Evolutionary conservation across 2,888 invertebrate genomes (phyloP).

Genomic region (Lasioglossum malachurum): DNA sequence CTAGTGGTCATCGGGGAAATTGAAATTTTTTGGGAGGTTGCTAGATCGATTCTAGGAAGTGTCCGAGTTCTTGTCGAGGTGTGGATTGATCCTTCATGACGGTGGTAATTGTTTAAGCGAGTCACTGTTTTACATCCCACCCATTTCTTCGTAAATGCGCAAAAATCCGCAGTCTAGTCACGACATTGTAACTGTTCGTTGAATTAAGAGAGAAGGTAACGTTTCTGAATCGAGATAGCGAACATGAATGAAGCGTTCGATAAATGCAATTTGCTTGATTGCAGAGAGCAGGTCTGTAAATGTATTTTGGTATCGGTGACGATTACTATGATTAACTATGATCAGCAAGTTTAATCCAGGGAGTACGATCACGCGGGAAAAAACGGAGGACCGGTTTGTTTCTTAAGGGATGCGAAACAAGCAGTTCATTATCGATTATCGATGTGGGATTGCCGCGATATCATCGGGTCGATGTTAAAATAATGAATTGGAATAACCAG

Average conservation of each 20-base stretch:
- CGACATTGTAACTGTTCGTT: neutral
- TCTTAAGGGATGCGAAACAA: conserved; percentile 8
- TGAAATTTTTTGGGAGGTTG: neutral
- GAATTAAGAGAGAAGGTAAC: neutral
- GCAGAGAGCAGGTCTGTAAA: neutral
- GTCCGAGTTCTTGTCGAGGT: neutral
- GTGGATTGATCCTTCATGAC: neutral
- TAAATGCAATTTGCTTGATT: neutral
- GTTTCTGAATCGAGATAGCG: neutral
- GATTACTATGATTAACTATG: neutral
- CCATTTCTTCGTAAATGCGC: neutral
- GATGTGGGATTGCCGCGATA: conserved; percentile 66
- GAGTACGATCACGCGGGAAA: neutral
- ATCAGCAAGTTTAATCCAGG: neutral
- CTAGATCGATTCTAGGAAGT: neutral
- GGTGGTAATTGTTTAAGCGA: neutral
- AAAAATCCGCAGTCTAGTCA: neutral
- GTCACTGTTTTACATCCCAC: neutral
- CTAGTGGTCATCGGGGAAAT: neutral
- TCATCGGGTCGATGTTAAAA: conserved; percentile 75
- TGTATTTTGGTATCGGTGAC: neutral
- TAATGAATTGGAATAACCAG: conserved; percentile 78
- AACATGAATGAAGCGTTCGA: neutral
- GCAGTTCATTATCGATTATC: conserved; percentile 69
- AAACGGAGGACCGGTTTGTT: neutral